Conservation (phyloP, 2,113 vertebrate species). For the Neogale vison region DNA sequence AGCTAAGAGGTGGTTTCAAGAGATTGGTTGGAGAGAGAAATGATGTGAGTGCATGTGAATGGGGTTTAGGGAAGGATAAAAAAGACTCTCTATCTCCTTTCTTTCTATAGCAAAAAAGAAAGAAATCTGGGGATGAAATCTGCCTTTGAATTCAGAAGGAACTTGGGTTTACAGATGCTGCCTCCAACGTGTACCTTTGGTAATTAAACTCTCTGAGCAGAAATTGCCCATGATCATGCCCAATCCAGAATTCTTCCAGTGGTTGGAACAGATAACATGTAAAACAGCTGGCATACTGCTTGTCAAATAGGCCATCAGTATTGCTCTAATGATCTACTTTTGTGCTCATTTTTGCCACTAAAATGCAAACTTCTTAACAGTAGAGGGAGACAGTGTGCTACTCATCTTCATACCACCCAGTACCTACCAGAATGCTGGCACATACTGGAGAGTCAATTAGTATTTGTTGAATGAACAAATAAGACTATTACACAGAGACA, state of each 20-base stretch:
- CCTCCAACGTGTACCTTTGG: neutral
- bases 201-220: neutral
- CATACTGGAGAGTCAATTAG: too few species aligned
- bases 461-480: neutral
- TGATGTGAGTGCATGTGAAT: accelerated
- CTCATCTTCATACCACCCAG: neutral
- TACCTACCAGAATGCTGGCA: neutral
- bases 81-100: neutral
- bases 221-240: too few species aligned
- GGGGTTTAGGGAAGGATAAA: neutral
- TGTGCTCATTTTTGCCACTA: neutral
- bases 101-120: neutral
- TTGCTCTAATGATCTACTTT: neutral
- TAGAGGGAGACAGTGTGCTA: neutral
- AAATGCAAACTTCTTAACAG: neutral
- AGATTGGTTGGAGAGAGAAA: accelerated
- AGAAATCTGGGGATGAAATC: neutral
- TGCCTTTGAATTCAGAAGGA: neutral
- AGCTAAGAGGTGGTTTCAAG: neutral
- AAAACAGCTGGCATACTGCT: neutral
- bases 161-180: neutral
- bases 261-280: neutral
- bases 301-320: neutral
- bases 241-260: neutral
- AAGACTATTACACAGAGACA: neutral